Conservation (phyloP, 2,113 vertebrate species). For the Cranoglanis bouderius region DNA sequence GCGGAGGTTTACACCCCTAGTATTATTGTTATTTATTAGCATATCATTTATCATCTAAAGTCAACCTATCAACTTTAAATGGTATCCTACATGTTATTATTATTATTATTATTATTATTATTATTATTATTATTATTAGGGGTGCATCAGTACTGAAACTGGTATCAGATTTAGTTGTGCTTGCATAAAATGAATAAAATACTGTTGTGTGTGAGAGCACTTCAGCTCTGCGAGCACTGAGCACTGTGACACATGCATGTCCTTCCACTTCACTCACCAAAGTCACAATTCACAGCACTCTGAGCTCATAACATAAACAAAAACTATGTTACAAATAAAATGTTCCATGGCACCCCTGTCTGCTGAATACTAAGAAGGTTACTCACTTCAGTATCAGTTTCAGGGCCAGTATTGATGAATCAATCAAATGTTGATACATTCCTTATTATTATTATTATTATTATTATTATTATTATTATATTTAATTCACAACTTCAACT, state of each 20-base stretch:
- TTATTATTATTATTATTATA: slow-evolving; percentile 6
- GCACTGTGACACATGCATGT: background rate
- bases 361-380: background rate
- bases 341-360: background rate
- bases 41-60: background rate
- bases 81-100: too few relatives aligned
- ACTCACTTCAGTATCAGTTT: background rate
- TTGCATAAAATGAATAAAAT: too few relatives aligned
- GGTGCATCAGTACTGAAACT: too few relatives aligned
- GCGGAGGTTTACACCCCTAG: background rate
- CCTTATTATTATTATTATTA: background rate
- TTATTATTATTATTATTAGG: too few relatives aligned
- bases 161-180: too few relatives aligned
- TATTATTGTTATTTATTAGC: background rate
- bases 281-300: background rate
- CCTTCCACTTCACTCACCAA: background rate
- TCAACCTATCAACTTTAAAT: too few relatives aligned
- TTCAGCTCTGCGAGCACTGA: background rate
- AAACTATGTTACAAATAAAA: background rate
- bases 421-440: background rate
- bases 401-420: background rate
- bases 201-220: slow-evolving; percentile 1
- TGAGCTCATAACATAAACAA: background rate
- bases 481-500: background rate
- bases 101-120: too few relatives aligned